A percentile compares a stretch with the other conserved stretches of the same genome.
phyloP scores from a whole-genome alignment of 2,113 vertebrate species.

The Neomonachus schauinslandi region DNA sequence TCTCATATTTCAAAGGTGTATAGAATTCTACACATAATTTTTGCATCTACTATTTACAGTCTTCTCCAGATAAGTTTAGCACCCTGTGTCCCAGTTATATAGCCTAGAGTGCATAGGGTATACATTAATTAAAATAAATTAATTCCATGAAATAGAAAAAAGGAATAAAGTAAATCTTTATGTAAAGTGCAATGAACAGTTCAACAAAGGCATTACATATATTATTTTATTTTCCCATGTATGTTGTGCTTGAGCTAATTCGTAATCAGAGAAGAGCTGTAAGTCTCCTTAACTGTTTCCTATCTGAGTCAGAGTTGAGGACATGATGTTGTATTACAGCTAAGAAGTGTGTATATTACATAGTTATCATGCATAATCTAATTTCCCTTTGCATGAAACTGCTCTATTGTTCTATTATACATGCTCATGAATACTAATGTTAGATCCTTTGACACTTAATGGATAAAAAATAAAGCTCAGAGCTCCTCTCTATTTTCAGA shows the following conservation, averaged over 20 bases:
- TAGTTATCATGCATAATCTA: background rate
- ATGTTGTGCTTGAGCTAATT: slow-evolving; percentile 29
- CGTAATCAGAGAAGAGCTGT: background rate
- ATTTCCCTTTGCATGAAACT: background rate
- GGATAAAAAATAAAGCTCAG: background rate
- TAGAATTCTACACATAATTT: background rate
- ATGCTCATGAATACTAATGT: background rate
- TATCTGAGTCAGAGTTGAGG: background rate
- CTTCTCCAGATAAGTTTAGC: background rate
- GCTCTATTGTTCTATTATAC: background rate
- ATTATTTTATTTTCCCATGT: background rate
- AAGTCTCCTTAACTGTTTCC: background rate
- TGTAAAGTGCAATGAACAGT: background rate
- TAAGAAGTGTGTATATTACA: background rate
- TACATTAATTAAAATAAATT: background rate
- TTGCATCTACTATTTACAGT: background rate
- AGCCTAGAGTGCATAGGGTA: background rate
- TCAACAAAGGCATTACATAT: background rate
- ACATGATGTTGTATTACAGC: background rate
- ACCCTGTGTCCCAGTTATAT: background rate
- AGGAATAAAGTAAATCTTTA: background rate
- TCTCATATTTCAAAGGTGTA: background rate
- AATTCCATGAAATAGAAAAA: background rate
- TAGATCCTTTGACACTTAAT: background rate
- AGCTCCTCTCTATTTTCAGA: background rate